Evolutionary conservation across 1,140 invertebrate species (phyloP).

Genomic region (Whitmania pigra): DNA sequence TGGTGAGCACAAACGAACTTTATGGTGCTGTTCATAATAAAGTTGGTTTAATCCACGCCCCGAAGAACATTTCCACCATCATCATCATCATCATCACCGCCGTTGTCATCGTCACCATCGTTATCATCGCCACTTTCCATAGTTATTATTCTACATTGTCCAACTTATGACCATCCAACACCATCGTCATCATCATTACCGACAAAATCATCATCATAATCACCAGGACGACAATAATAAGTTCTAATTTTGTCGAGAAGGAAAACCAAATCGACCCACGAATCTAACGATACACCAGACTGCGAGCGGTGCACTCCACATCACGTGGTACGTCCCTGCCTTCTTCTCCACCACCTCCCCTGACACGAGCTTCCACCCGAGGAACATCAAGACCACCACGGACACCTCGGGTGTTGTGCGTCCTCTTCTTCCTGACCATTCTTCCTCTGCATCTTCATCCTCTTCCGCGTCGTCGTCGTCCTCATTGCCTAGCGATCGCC

Average conservation of each 20-base stretch:
- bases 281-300: constrained; percentile 75
- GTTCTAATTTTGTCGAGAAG: neutral
- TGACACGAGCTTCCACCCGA: constrained; percentile 62
- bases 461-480: too few species aligned
- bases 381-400: neutral
- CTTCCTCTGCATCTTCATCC: too few species aligned
- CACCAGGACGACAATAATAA: neutral
- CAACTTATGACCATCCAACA: neutral
- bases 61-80: neutral
- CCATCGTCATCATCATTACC: neutral
- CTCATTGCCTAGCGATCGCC: too few species aligned
- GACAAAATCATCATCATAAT: neutral
- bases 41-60: neutral
- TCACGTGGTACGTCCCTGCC: constrained; percentile 68
- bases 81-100: neutral
- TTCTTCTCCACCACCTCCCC: constrained; percentile 77
- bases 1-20: neutral
- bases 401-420: too few species aligned
- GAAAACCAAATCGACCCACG: constrained; percentile 49
- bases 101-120: neutral
- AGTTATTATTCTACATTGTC: too few species aligned
- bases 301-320: constrained; percentile 63
- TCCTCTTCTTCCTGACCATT: too few species aligned
- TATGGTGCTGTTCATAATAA: neutral
- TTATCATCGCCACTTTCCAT: neutral